Evolutionary conservation across 2,888 invertebrate species (phyloP), one percentile per base, ranked within the genome.

Genomic region (Acleris sparsana): DNA sequence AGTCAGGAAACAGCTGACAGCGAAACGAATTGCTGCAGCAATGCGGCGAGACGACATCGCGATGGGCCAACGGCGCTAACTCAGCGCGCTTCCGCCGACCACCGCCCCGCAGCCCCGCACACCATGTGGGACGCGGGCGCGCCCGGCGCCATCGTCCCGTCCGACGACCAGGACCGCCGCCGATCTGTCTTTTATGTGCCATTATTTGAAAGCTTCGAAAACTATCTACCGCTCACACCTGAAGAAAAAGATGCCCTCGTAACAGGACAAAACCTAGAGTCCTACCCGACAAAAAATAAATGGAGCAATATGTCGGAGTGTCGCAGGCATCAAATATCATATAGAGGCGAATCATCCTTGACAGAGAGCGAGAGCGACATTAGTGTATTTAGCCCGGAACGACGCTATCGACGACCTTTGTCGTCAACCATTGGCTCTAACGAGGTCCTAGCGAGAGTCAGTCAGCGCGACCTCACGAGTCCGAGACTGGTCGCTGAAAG

Each of bases 141-240:
- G 68, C 83, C 87, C 66, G 84, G 82, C 77, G 76, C 79, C 71
- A 76, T 84, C 73, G 77, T 79, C 58, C 57, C 18, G 29, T 25
- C 46, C 79, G 93, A 93, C 77, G 94, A 94, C 62, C 87, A 92
- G 71, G 81, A 92, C 70, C 92, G 94, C 58, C 93, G 96, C 68
- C 93, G 96, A 70, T 96, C 96, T 57, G 95, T 96, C 72, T 96
- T 96, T 86, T 96, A 96, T 87, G 95, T 96, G 71, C 95, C 96
- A 72, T 88, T 96, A 73, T 94, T 94, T 68, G 93, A 94, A 72
- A 94, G 94, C 75, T 94, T 93, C 73, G 92, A 91, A 61, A 94
- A 93, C 79, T 94, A 94, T 76, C 87, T 94, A 56, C 94, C 94
- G 29, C 89, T 94, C 63, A 88, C 92, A 29, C 80, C 85, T 62